Evolutionary conservation across 2,888 invertebrate genomes (phyloP).

Genomic region (Gastrophysa polygoni): DNA sequence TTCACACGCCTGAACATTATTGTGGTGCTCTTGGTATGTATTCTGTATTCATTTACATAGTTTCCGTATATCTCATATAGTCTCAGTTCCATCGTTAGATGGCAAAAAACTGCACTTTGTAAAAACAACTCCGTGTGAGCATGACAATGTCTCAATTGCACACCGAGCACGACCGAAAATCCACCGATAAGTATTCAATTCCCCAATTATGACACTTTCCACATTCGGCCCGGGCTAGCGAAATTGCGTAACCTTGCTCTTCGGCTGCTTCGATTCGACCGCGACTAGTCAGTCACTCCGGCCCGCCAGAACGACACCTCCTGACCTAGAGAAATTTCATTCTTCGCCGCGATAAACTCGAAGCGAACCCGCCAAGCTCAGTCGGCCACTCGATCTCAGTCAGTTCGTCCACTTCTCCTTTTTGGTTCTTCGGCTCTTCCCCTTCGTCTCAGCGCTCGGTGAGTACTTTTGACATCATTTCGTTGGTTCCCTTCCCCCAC

Average conservation of each 20-base stretch:
- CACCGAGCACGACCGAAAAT: not conserved
- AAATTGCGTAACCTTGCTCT: slow-evolving; percentile 29
- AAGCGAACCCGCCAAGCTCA: slow-evolving; percentile 48
- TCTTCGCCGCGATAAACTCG: slow-evolving; percentile 46
- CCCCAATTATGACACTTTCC: not conserved
- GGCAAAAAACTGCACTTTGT: no score
- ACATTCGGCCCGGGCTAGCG: not conserved
- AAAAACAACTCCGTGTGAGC: no score
- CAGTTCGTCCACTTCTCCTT: slow-evolving; percentile 52
- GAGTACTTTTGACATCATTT: slow-evolving; percentile 35
- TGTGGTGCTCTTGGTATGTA: no score
- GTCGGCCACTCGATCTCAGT: slow-evolving; percentile 53
- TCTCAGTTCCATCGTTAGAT: no score
- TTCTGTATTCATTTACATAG: no score
- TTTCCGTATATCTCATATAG: no score
- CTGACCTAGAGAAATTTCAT: slow-evolving; percentile 54
- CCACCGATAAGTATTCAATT: not conserved
- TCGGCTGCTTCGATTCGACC: slow-evolving; percentile 8
- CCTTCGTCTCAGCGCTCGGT: slow-evolving; percentile 40
- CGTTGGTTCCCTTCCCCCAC: slow-evolving; percentile 41
- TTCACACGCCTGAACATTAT: no score
- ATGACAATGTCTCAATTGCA: no score
- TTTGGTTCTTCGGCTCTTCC: slow-evolving; percentile 39
- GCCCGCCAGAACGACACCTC: slow-evolving; percentile 47
- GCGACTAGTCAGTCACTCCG: slow-evolving; percentile 32